Conservation (phyloP, 2,113 vertebrate genomes). For the Rhinolophus ferrumequinum region DNA sequence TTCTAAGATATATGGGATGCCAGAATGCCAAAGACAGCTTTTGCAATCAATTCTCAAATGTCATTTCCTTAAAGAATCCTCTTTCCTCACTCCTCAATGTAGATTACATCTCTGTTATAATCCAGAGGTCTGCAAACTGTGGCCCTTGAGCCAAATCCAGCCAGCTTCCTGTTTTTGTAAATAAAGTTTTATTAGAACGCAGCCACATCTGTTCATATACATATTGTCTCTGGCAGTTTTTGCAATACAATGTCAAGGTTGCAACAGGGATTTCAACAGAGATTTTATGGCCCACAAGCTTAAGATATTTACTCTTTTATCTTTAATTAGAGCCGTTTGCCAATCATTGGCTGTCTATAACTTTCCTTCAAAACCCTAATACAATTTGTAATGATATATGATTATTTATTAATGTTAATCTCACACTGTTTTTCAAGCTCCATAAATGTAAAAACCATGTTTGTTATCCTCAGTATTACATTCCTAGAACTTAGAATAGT, state of each 20-base stretch:
- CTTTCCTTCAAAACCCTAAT: conserved; percentile 10
- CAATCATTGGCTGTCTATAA: not conserved
- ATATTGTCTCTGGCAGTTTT: not conserved
- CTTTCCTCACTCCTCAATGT: not conserved
- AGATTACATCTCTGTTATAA: not conserved
- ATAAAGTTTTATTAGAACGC: conserved; percentile 20
- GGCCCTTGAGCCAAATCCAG: not conserved
- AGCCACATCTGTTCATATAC: not conserved
- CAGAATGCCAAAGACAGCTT: not conserved
- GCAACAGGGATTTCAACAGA: not conserved
- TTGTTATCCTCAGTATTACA: not conserved
- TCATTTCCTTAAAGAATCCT: not conserved
- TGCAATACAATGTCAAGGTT: not conserved
- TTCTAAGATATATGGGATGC: not conserved
- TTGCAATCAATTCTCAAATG: not conserved
- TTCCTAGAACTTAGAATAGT: not conserved
- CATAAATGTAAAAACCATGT: not conserved
- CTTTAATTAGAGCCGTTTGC: not conserved
- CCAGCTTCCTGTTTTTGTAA: not conserved
- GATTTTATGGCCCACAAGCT: not conserved
- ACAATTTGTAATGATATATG: not conserved
- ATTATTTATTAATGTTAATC: not conserved
- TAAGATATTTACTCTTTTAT: not conserved
- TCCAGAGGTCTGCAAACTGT: not conserved
- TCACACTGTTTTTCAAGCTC: not conserved